Evolutionary conservation across 2,797 vertebrate species (phyloP).

Genomic region (Parambassis ranga): DNA sequence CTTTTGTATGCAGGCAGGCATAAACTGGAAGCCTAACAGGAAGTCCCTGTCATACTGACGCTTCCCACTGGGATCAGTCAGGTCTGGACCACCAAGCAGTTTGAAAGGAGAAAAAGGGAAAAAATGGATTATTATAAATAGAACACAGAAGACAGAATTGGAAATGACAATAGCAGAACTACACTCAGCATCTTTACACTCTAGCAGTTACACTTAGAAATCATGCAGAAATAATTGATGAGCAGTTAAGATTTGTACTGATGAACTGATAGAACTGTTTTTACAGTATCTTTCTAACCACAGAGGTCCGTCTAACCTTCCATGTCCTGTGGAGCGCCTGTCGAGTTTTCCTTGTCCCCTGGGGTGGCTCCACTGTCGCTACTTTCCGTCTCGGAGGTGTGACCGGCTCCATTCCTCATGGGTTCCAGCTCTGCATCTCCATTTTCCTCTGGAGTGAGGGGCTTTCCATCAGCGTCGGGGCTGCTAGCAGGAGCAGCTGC

Average conservation of each 20-base stretch:
- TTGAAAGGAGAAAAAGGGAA: background rate
- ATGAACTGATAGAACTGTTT: background rate
- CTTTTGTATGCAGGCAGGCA: conserved; percentile 93
- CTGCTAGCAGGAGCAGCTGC: conserved; percentile 25
- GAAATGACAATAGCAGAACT: background rate
- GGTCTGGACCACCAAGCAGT: conserved; percentile 66
- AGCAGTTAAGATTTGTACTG: background rate
- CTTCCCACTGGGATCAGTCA: conserved; percentile 89
- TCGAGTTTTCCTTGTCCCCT: conserved; percentile 79
- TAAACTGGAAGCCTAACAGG: conserved; percentile 95
- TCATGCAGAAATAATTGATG: background rate
- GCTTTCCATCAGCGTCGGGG: conserved; percentile 69
- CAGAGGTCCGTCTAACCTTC: conserved; percentile 79
- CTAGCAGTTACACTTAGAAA: background rate
- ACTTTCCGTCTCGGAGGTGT: conserved; percentile 85
- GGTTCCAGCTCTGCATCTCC: conserved; percentile 85
- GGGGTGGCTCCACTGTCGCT: conserved; percentile 74
- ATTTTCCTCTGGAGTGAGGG: conserved; percentile 84
- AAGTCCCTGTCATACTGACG: conserved; percentile 92
- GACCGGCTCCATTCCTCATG: conserved; percentile 88
- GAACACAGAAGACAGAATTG: background rate
- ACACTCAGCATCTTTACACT: background rate
- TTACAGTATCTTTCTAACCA: background rate
- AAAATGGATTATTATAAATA: background rate
- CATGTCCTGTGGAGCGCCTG: conserved; percentile 72